Base-by-base conservation (phyloP, 2,113 vertebrate species). In the Esox niger region DNA sequence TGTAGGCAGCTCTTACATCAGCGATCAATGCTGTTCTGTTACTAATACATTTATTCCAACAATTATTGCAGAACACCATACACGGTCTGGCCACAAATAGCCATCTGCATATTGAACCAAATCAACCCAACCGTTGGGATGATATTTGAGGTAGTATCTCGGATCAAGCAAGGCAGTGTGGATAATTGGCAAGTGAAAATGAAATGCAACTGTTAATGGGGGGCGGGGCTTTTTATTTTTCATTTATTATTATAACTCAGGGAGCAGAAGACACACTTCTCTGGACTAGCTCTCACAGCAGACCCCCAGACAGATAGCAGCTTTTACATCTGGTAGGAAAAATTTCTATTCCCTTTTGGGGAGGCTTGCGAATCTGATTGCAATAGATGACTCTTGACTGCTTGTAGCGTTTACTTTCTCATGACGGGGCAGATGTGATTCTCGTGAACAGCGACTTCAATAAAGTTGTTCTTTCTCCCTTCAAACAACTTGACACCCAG, bases 241-340 rank as follows among this genome's bases (percentile, higher is more conserved):
- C 31, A 61, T 56, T 57, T n/a, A 13, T 57, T n/a, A 13, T n/a
- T n/a, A 31, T 30, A 59, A 55, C 72, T 71, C 49, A 1, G 55
- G 35, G 32, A 62, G 29, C 57, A 59, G 13, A 7, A 30, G 64
- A 61, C 23, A 25, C 35, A 32, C 2, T 55, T n/a, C n/a, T n/a
- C n/a, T n/a, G n/a, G n/a, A n/a, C n/a, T n/a, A n/a, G n/a, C n/a
- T 70, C 71, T 72, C 43, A 38, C 35, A 38, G 35, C 35, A 6
- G 35, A 43, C 17, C 30, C 17, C 30, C n/a, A n/a, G n/a, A 10
- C 11, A 63, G 33, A 68, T 55, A 58, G 61, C 46, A 11, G 5
- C 35, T 6, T 11, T 38, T 11, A n/a, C n/a, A n/a, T n/a, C n/a
- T 38, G 35, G 35, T 38, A 38, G 35, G 5, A n/a, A n/a, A n/a